A percentile compares a stretch with the other conserved stretches of the same genome.
Conservation (phyloP, 2,797 vertebrate genomes). For the Limnodromus scolopaceus region DNA sequence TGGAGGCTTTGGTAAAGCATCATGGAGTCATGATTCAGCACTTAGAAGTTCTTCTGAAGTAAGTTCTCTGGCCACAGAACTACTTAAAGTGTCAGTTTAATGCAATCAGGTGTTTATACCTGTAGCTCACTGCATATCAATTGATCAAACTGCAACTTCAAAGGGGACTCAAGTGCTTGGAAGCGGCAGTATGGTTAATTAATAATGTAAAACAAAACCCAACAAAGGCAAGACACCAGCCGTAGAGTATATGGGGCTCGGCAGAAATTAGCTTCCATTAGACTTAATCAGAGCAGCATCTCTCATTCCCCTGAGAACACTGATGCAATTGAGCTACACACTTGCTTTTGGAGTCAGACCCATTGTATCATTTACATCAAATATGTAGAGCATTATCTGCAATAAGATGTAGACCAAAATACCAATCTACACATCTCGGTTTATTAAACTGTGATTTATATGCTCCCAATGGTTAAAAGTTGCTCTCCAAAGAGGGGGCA, state of each 20-base stretch:
- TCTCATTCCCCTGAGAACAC: background rate
- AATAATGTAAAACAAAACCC: constrained; percentile 44
- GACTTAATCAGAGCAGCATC: background rate
- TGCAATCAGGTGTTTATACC: background rate
- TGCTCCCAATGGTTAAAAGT: background rate
- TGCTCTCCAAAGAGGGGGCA: background rate
- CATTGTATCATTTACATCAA: background rate
- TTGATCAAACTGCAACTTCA: constrained; percentile 34
- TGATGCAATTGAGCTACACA: background rate
- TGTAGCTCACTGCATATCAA: background rate
- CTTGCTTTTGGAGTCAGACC: background rate
- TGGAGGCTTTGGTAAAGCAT: background rate
- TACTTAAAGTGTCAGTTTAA: background rate
- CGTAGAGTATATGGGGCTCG: background rate
- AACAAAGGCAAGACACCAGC: background rate
- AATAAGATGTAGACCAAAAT: background rate
- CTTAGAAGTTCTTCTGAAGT: background rate
- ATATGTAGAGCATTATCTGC: background rate
- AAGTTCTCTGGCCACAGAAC: background rate
- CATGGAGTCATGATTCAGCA: background rate
- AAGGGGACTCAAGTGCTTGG: background rate
- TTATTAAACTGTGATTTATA: background rate
- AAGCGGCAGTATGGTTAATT: constrained; percentile 27
- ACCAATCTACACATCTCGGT: background rate
- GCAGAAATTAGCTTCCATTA: constrained; percentile 17